Base-by-base conservation (phyloP, 2,888 invertebrate genomes). In the Aphidoletes aphidimyza region DNA sequence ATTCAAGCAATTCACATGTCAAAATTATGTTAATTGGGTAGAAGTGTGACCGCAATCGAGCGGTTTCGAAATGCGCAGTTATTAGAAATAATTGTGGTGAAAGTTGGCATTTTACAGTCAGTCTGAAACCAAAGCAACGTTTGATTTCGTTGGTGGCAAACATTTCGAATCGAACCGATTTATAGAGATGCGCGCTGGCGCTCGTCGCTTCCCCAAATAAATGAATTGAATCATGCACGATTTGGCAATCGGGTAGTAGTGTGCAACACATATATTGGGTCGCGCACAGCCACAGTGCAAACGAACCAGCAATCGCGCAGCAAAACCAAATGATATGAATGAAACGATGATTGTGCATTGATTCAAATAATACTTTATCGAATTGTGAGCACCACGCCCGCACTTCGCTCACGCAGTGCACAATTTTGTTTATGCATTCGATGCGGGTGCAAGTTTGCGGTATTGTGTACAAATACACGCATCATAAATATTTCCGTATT, bases 391-490 rank as follows among this genome's bases (percentile, higher is more conserved):
- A 54, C 26, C n/a, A 17, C 47, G 22, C n/a, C 8, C 22, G 54
- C 22, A 54, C 54, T n/a, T n/a, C n/a, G n/a, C n/a, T n/a, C n/a
- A n/a, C n/a, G n/a, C n/a, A n/a, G n/a, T n/a, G n/a, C n/a, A n/a
- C n/a, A n/a, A 54, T 54, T n/a, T 22, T 54, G 22, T 54, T 54
- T 3, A 54, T 69, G 69, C 69, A 69, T 69, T 69, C 34, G n/a
- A 69, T 69, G 69, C 30, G 69, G 69, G 69, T 69, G 69, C 69
- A 69, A 69, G 69, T 69, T 69, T 69, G 69, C 34, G 69, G 69
- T 69, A 69, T 69, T 69, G 69, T 69, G 34, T 69, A 30, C 30
- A 69, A 69, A 69, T 30, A 69, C 69, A 54, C 26, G 54, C 54
- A 69, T 69, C 69, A 30, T 69, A 26, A 69, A 69, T 69, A 69